Conservation (phyloP, 1,140 invertebrate species). For the Brachionus plicatilis region DNA sequence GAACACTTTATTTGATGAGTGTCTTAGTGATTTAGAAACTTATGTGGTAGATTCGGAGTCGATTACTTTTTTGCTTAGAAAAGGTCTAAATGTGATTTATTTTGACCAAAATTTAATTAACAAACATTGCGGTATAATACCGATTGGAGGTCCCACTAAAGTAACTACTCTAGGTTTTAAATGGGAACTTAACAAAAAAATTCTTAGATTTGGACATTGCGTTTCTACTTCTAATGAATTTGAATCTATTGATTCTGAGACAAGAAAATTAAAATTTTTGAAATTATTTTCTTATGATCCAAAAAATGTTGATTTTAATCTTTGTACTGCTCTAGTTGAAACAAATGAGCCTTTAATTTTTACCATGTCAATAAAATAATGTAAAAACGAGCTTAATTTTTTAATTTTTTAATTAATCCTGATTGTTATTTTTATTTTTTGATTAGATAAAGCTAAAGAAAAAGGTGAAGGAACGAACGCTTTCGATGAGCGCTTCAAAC, state of each 20-base stretch:
- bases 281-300: neutral
- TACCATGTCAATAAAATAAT: slow-evolving; percentile 32
- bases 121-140: slow-evolving; percentile 24
- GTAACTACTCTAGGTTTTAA: slow-evolving; percentile 14
- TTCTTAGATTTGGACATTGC: slow-evolving; percentile 21
- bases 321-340: neutral
- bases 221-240: slow-evolving; percentile 20
- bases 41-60: neutral
- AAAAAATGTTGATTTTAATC: neutral
- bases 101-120: neutral
- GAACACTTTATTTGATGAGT: slow-evolving; percentile 7
- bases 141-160: neutral
- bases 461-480: slow-evolving; percentile 24
- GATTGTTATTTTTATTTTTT: neutral
- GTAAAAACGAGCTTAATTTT: neutral
- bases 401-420: neutral
- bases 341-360: slow-evolving; percentile 21
- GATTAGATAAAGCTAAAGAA: slow-evolving; percentile 24
- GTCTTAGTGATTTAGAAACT: neutral
- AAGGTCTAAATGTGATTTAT: slow-evolving; percentile 1
- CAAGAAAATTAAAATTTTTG: neutral
- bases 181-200: neutral
- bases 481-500: slow-evolving; percentile 28
- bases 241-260: neutral
- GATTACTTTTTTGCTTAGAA: slow-evolving; percentile 15